phyloP scores from a whole-genome alignment of 2,888 invertebrate species.

The Eubasilissa splendida region DNA sequence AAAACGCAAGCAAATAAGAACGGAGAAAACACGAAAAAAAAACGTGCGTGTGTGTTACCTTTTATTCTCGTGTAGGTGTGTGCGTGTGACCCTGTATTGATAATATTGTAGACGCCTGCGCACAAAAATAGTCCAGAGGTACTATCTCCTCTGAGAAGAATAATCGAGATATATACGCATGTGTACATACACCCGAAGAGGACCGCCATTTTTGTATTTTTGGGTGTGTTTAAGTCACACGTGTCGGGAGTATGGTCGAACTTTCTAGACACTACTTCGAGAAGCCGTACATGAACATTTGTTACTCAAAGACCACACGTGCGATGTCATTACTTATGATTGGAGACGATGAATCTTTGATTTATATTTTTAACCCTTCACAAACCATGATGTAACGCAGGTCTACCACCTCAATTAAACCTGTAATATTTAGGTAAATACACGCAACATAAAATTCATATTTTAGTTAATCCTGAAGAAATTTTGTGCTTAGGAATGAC shows the following conservation, averaged over 20 bases:
- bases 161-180: constrained; percentile 40
- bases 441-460: too few relatives aligned
- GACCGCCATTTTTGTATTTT: constrained; percentile 39
- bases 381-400: too few relatives aligned
- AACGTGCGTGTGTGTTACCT: constrained; percentile 50
- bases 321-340: too few relatives aligned
- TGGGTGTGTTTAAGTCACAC: constrained; percentile 42
- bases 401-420: too few relatives aligned
- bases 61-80: constrained; percentile 47
- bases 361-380: too few relatives aligned
- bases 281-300: neutral
- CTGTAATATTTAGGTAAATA: too few relatives aligned
- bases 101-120: constrained; percentile 56
- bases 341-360: too few relatives aligned
- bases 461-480: too few relatives aligned
- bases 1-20: constrained; percentile 34
- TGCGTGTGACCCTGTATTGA: constrained; percentile 57
- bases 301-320: too few relatives aligned
- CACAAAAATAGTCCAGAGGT: constrained; percentile 42
- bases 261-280: neutral
- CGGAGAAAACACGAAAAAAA: constrained; percentile 30
- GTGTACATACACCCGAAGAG: constrained; percentile 19
- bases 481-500: too few relatives aligned
- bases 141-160: constrained; percentile 49
- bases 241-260: constrained; percentile 22